Percentiles rank a stretch among this genome's conserved stretches.
Evolutionary conservation across 1,140 invertebrate species (phyloP).

Genomic region (Pogonus chalceus): DNA sequence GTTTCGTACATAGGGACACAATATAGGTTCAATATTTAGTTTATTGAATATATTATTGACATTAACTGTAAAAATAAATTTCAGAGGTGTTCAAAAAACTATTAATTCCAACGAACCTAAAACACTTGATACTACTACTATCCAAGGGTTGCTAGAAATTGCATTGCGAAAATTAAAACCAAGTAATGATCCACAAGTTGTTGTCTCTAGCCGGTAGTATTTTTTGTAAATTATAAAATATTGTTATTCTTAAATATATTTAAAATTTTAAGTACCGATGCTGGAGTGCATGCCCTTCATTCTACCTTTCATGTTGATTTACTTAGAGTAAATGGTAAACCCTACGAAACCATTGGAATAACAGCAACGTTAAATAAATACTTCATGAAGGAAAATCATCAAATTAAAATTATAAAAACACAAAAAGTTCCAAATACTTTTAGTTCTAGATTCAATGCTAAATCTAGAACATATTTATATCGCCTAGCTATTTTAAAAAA

Average conservation of each 20-base stretch:
- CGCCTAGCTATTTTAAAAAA: conserved; percentile 41
- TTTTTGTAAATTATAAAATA: conserved; percentile 12
- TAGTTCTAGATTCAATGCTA: conserved; percentile 45
- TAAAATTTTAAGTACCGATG: conserved; percentile 51
- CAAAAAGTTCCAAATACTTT: conserved; percentile 47
- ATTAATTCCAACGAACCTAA: conserved; percentile 24
- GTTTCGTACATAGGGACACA: conserved; percentile 50
- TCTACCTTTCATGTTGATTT: conserved; percentile 54
- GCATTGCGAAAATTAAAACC: conserved; percentile 40
- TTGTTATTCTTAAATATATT: conserved; percentile 9
- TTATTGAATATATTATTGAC: conserved; percentile 7
- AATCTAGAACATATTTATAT: conserved; percentile 56
- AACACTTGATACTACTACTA: conserved; percentile 40
- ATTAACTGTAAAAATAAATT: conserved; percentile 16
- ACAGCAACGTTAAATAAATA: conserved; percentile 45
- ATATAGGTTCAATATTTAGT: conserved; percentile 40
- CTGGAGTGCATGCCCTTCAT: conserved; percentile 58
- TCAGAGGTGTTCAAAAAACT: conserved; percentile 44
- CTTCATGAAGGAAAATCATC: conserved; percentile 41
- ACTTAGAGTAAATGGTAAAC: conserved; percentile 31
- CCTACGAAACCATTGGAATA: conserved; percentile 39
- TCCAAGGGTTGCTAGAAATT: conserved; percentile 56
- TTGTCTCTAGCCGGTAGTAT: conserved; percentile 53
- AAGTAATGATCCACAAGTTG: conserved; percentile 38
- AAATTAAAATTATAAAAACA: conserved; percentile 44